phyloP scores from a whole-genome alignment of 2,888 invertebrate species.

The Plemyria rubiginata region DNA sequence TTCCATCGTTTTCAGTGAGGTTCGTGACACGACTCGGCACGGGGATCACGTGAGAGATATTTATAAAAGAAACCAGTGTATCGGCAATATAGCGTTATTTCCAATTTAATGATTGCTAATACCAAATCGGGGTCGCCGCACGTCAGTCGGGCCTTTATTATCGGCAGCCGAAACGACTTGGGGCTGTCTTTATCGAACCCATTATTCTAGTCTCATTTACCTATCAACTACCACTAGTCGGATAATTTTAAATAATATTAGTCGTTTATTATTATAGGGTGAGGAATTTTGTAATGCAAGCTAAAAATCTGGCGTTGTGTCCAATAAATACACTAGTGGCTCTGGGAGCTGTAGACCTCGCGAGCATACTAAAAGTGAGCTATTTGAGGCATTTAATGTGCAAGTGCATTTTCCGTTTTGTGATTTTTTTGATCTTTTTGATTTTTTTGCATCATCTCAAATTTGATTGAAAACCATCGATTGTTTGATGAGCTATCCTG shows the following conservation, averaged over 20 bases:
- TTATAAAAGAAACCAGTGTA: constrained; percentile 84
- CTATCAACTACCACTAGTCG: constrained; percentile 29
- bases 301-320: too few species aligned
- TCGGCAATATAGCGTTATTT: constrained; percentile 82
- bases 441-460: too few species aligned
- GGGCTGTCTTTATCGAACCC: constrained; percentile 46
- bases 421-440: too few species aligned
- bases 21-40: constrained; percentile 83
- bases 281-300: neutral
- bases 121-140: constrained; percentile 75
- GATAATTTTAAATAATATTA: neutral
- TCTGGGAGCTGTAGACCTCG: too few species aligned
- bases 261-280: neutral
- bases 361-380: too few species aligned
- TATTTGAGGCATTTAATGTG: too few species aligned
- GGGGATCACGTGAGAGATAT: constrained; percentile 83
- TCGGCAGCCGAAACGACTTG: constrained; percentile 58
- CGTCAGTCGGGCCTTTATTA: constrained; percentile 73
- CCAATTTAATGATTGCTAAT: constrained; percentile 85
- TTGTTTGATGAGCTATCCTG: too few species aligned
- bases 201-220: constrained; percentile 47
- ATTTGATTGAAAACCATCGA: too few species aligned
- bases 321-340: too few species aligned
- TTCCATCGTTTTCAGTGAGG: constrained; percentile 78
- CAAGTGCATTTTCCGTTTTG: too few species aligned